phyloP scores from a whole-genome alignment of 37 sponge, comb jelly and placozoan genomes.

The Aplysina aerophoba region DNA sequence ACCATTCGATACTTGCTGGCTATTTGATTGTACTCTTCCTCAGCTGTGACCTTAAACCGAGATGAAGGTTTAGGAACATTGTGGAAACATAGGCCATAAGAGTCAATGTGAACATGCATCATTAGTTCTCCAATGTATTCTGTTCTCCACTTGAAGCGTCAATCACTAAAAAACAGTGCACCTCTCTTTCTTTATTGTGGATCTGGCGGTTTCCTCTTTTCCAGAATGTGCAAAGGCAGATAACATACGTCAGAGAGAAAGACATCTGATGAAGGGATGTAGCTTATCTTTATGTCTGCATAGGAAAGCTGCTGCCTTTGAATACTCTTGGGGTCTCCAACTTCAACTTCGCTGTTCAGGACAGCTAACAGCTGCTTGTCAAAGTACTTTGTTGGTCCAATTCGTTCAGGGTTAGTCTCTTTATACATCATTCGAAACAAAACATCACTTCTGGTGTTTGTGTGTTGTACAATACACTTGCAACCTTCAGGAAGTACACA shows the following conservation, averaged over 20 bases:
- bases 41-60: too few species aligned
- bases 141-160: constrained; percentile 15
- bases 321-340: background rate
- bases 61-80: background rate
- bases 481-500: too few species aligned
- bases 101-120: constrained; percentile 8
- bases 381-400: background rate
- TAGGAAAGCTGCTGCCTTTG: background rate
- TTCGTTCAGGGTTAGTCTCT: too few species aligned
- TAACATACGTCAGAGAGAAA: background rate
- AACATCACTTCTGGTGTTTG: too few species aligned
- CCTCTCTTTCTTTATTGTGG: background rate
- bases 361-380: background rate
- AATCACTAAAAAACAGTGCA: constrained; percentile 8
- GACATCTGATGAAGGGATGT: background rate
- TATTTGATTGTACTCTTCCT: background rate
- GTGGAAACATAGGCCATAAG: constrained; percentile 19
- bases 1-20: background rate
- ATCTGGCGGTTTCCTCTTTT: background rate
- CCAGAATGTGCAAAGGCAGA: background rate
- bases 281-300: background rate
- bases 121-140: constrained; percentile 4
- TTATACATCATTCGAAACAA: too few species aligned
- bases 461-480: too few species aligned
- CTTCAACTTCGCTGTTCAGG: background rate